Conservation (phyloP, 2,797 vertebrate species). For the Falco concolor region DNA sequence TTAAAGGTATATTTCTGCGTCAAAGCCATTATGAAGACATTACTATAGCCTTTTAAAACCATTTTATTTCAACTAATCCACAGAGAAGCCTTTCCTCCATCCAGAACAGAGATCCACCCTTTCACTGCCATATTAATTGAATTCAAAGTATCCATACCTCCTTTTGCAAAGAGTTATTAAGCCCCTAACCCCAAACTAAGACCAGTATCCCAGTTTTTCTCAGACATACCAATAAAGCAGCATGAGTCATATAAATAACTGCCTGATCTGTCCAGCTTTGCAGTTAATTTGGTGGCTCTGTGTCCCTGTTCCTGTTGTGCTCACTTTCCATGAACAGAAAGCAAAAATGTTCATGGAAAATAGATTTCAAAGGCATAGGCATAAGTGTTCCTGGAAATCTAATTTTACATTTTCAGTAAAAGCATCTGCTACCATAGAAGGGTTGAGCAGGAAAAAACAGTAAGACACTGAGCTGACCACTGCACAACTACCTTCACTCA, state of each 20-base stretch:
- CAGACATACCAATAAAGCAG: background rate
- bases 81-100: background rate
- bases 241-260: background rate
- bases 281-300: background rate
- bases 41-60: background rate
- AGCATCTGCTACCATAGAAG: background rate
- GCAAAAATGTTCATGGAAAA: constrained; percentile 44
- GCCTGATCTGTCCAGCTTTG: background rate
- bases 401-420: constrained; percentile 38
- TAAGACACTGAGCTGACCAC: background rate
- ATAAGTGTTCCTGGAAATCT: constrained; percentile 49
- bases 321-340: constrained; percentile 11
- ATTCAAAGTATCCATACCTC: background rate
- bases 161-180: background rate
- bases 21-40: constrained; percentile 3
- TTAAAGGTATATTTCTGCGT: background rate
- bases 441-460: background rate
- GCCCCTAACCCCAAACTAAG: background rate
- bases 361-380: background rate
- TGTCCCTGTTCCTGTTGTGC: background rate
- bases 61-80: background rate
- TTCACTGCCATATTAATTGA: background rate
- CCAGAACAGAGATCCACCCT: background rate
- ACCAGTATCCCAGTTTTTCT: background rate
- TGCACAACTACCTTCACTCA: background rate